Percentiles rank a stretch among this genome's conserved stretches.
These are phyloP conservation scores for Rafetus swinhoei DNA, from an alignment of 2,113 vertebrate genomes.

Conservation along the genomic window DNA sequence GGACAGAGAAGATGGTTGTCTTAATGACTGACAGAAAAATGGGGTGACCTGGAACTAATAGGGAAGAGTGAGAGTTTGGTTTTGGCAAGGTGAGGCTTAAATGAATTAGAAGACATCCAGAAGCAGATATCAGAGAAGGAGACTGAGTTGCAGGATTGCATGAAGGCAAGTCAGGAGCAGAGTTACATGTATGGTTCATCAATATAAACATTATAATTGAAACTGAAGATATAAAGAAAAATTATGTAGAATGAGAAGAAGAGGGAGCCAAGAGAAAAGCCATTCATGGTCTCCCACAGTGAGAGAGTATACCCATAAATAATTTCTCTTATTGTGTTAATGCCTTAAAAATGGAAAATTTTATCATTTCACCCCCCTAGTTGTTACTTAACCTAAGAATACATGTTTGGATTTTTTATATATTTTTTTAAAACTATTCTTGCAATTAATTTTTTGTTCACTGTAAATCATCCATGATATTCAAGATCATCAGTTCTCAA, in stretches of 20 bases:
- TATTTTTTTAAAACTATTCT: neutral
- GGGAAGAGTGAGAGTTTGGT: neutral
- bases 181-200: rapidly evolving
- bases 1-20: neutral
- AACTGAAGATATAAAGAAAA: neutral
- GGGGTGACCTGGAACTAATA: neutral
- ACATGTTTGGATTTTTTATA: neutral
- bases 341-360: neutral
- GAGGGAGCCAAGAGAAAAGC: neutral
- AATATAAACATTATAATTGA: neutral
- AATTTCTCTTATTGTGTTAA: neutral
- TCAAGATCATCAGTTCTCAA: neutral
- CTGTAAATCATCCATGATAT: neutral
- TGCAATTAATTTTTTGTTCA: neutral
- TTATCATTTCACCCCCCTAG: neutral
- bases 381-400: neutral
- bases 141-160: neutral
- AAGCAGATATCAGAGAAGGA: neutral
- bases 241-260: neutral
- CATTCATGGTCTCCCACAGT: neutral
- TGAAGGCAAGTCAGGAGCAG: neutral
- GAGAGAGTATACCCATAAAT: neutral
- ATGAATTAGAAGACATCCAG: neutral
- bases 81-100: neutral
- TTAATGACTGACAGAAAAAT: neutral